These are phyloP conservation scores for Cephus spinipes DNA, from an alignment of 2,888 invertebrate genomes.

Conservation along the genomic window DNA sequence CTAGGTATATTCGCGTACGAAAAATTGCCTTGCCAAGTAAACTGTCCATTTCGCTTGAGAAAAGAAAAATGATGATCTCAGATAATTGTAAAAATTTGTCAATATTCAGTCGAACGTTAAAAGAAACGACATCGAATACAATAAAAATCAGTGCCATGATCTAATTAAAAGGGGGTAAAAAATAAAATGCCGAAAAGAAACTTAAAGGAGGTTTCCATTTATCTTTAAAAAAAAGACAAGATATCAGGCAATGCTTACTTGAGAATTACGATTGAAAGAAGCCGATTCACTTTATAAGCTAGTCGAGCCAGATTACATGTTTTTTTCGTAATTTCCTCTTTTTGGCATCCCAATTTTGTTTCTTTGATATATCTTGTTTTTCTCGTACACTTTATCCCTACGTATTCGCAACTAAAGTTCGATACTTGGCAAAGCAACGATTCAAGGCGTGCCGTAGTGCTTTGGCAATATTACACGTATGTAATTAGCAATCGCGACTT, in stretches of 20 bases:
- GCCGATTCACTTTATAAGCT: background rate
- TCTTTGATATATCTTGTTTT: background rate
- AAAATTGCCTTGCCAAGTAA: conserved; percentile 24
- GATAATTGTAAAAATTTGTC: background rate
- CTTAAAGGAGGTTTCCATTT: background rate
- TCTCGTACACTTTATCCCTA: background rate
- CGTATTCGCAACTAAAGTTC: background rate
- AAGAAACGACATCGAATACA: background rate
- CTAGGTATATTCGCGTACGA: conserved; percentile 11
- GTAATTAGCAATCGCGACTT: conserved; percentile 1
- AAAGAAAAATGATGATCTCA: background rate
- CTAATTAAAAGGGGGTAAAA: background rate
- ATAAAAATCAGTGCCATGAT: background rate
- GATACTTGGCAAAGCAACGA: conserved; percentile 19
- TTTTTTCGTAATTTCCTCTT: background rate
- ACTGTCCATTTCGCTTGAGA: background rate
- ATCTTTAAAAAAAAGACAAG: background rate
- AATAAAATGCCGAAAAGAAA: background rate
- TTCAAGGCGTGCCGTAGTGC: conserved; percentile 10
- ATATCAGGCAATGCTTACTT: background rate
- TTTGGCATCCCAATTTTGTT: background rate
- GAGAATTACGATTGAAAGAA: background rate
- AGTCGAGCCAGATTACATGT: background rate
- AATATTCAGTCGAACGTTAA: background rate
- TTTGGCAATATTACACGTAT: conserved; percentile 1